Percentiles rank a stretch among this genome's conserved stretches.
phyloP scores from a whole-genome alignment of 2,113 vertebrate species.

The Barbus barbus region DNA sequence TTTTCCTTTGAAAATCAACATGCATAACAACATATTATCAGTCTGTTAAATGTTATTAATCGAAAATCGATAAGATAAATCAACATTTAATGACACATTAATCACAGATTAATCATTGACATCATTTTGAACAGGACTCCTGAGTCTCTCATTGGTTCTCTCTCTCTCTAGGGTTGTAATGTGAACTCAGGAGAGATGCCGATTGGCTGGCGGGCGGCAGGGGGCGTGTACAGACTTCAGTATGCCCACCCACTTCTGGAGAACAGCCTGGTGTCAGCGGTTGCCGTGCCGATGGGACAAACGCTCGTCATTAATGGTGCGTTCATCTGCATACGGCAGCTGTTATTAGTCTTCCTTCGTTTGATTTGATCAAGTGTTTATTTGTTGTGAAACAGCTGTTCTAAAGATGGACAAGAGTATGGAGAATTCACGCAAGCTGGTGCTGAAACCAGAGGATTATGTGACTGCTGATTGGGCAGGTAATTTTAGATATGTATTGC shows the following conservation, averaged over 20 bases:
- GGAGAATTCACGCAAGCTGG: slow-evolving; percentile 79
- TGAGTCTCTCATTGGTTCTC: no score
- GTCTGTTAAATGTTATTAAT: no score
- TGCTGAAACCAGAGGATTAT: slow-evolving; percentile 79
- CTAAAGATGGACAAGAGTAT: slow-evolving; percentile 79
- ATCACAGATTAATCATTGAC: no score
- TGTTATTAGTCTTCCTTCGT: not conserved
- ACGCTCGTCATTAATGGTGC: slow-evolving; percentile 85
- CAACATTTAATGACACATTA: no score
- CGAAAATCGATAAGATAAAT: no score
- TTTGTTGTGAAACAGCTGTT: slow-evolving; percentile 72
- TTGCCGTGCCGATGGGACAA: slow-evolving; percentile 84
- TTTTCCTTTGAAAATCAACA: no score
- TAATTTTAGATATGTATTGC: slow-evolving; percentile 53
- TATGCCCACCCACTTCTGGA: slow-evolving; percentile 87
- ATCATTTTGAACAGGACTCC: no score
- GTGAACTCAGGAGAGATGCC: slow-evolving; percentile 80
- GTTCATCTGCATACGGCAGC: not conserved
- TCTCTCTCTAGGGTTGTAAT: slow-evolving; percentile 56
- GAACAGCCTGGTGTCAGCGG: slow-evolving; percentile 75
- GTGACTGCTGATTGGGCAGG: slow-evolving; percentile 77
- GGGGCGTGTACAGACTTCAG: slow-evolving; percentile 80
- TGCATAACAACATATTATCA: no score
- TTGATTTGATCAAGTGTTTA: not conserved
- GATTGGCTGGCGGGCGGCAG: slow-evolving; percentile 77